Conservation (phyloP, 2,797 vertebrate species). For the Margarornis squamiger region DNA sequence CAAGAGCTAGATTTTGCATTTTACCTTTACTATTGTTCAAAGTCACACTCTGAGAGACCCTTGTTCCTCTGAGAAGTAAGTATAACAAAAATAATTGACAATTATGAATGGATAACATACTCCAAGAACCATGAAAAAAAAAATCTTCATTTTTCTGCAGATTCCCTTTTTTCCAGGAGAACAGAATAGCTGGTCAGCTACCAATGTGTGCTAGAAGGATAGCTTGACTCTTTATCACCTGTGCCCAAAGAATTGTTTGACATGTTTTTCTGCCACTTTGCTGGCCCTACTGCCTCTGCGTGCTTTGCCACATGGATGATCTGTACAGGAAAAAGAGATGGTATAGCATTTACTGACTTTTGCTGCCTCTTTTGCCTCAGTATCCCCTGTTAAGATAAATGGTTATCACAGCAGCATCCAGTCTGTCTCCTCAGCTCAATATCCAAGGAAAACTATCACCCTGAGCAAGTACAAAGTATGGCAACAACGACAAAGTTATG, state of each 20-base stretch:
- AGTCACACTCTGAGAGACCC: neutral
- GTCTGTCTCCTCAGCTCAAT: neutral
- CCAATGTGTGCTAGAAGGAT: neutral
- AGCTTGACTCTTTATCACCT: rapidly evolving
- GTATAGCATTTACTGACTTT: neutral
- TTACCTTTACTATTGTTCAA: neutral
- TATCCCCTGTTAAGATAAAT: neutral
- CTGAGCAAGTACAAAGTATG: neutral
- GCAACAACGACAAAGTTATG: neutral
- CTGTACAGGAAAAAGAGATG: neutral
- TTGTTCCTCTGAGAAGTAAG: neutral
- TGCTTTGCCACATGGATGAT: neutral
- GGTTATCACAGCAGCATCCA: neutral
- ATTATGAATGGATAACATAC: neutral
- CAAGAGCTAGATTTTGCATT: neutral
- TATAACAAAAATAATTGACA: neutral
- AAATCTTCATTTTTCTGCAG: neutral
- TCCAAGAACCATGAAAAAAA: rapidly evolving
- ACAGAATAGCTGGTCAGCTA: neutral
- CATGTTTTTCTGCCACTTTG: neutral
- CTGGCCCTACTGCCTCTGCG: neutral
- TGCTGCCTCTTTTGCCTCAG: neutral
- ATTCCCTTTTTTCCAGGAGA: neutral
- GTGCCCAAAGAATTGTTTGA: neutral
- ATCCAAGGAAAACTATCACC: neutral